Evolutionary conservation across 2,113 vertebrate species (phyloP), one percentile per base, ranked within the genome.

Genomic region (Gasterosteus nipponicus): DNA sequence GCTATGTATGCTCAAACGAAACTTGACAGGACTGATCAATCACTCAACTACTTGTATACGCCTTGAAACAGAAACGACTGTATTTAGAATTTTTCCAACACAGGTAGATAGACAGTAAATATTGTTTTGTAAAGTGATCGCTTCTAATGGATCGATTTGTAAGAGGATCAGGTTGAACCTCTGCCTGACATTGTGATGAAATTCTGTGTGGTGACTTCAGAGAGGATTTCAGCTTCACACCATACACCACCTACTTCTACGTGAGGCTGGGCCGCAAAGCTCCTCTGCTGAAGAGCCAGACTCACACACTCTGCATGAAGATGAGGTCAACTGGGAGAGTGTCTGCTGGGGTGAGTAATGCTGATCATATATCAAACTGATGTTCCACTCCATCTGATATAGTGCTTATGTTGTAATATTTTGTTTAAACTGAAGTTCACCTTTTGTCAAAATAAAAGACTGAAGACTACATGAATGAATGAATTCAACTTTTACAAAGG

Each of bases 201-300:
- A 33, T 56, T 62, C 15, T 66, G 31, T 62, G 7, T 82, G 67
- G 5, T 77, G 7, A n/a, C n/a, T 4, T 73, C 92, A 99, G 98
- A 79, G 97, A 97, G 92, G 97, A 99, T 77, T 98, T 97, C 93
- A 99, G 97, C 91, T 99, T 99, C 87, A 99, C 98, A 0, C 97
- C 98, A 0, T 99, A 96, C 51, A 95, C 96, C 29, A 99, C 98
- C 10, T 95, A 97, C 89, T 96, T 96, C 16, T 99, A 99, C 84
- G 54, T 98, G 88, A 98, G 97, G 85, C 86, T 89, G 68, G 98
- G 97, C 57, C 94, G 93, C 0, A 98, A 94, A 93, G 96, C 97
- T n/a, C 66, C 83, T 47, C 93, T 97, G 69, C 93, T 99, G 67
- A 95, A 93, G 86, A 95, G 73, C 0, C 83, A 92, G 7, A 85